Percentiles rank a stretch among this genome's conserved stretches.
These are phyloP conservation scores for Trachelus iudaicus DNA, from an alignment of 2,888 invertebrate genomes.

Conservation along the genomic window DNA sequence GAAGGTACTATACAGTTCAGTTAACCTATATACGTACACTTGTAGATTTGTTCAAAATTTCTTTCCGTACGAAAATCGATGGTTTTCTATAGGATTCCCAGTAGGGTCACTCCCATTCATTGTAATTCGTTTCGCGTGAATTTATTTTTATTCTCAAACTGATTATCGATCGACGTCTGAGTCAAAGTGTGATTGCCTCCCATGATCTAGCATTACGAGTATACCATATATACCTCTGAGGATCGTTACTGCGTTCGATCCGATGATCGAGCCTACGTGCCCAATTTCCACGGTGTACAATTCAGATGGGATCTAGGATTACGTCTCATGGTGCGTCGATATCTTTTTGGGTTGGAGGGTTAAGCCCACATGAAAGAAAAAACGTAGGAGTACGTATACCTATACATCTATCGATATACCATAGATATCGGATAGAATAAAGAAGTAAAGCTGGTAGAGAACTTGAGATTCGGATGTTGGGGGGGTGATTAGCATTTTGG, in stretches of 20 bases:
- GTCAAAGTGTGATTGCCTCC: neutral
- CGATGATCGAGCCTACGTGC: neutral
- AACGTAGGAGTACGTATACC: neutral
- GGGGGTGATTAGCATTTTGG: neutral
- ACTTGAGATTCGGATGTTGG: neutral
- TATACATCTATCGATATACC: neutral
- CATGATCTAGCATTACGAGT: neutral
- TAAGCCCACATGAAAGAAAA: neutral
- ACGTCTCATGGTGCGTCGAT: conserved; percentile 29
- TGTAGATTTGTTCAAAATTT: neutral
- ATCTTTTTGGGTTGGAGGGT: conserved; percentile 22
- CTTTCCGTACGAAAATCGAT: neutral
- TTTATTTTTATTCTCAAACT: neutral
- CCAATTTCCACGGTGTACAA: conserved; percentile 9
- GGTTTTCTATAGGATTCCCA: neutral
- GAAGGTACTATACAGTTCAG: neutral
- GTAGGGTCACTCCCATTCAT: neutral
- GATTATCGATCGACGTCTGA: neutral
- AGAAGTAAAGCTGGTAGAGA: neutral
- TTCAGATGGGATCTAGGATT: conserved; percentile 30
- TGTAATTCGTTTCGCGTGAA: neutral
- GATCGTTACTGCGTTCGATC: neutral
- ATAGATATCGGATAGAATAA: neutral
- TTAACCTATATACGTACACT: too few relatives aligned
- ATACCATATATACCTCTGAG: neutral